These are phyloP conservation scores for Acheta domesticus DNA, from an alignment of 2,888 invertebrate genomes.

Conservation along the genomic window DNA sequence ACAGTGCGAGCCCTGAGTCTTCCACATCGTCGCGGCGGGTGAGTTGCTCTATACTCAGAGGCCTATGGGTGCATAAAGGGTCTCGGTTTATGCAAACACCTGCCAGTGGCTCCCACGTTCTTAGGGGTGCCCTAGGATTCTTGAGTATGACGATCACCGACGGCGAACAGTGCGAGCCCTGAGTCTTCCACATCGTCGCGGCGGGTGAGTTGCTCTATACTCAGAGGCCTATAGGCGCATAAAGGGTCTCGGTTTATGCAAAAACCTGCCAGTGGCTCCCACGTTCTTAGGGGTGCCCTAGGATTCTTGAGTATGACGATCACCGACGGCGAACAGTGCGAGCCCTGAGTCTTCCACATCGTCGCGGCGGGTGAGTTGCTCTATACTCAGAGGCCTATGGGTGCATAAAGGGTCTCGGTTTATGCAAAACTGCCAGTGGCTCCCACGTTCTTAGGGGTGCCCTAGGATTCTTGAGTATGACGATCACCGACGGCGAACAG, in stretches of 20 bases:
- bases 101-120: too few species aligned
- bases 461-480: too few species aligned
- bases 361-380: conserved; percentile 75
- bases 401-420: too few species aligned
- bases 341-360: conserved; percentile 87
- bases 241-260: too few species aligned
- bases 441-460: too few species aligned
- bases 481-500: conserved; percentile 48
- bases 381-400: background rate
- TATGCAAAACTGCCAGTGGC: too few species aligned
- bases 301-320: conserved; percentile 80
- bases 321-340: conserved; percentile 80
- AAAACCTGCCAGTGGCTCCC: too few species aligned
- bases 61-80: too few species aligned
- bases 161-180: conserved; percentile 78
- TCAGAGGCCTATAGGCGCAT: too few species aligned
- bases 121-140: too few species aligned
- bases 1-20: conserved; percentile 83
- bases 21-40: conserved; percentile 91
- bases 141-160: conserved; percentile 79
- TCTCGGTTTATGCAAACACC: too few species aligned
- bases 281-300: conserved; percentile 68
- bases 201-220: conserved; percentile 60
- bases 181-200: conserved; percentile 87
- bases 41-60: background rate